Conservation (phyloP, 2,113 vertebrate genomes). For the Brienomyrus longianalis region DNA sequence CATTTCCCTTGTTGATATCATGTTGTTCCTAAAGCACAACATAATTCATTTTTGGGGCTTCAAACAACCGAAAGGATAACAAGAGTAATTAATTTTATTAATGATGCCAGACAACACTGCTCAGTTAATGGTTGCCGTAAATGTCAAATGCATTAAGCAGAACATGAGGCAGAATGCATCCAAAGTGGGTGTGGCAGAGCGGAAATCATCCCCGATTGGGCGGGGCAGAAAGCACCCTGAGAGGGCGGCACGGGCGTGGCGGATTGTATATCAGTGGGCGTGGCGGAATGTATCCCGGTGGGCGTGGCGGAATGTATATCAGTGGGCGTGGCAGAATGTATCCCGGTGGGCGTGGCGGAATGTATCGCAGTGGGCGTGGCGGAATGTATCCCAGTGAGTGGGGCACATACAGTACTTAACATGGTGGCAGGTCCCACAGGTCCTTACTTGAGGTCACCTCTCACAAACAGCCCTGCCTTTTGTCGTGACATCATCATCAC, state of each 20-base stretch:
- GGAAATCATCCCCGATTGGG: no score
- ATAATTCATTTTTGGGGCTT: not conserved
- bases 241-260: no score
- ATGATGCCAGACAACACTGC: not conserved
- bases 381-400: not conserved
- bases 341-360: not conserved
- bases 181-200: no score
- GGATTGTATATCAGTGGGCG: no score
- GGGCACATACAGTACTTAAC: not conserved
- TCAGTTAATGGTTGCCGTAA: not conserved
- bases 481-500: not conserved
- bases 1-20: not conserved
- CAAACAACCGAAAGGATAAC: not conserved
- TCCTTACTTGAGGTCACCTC: not conserved
- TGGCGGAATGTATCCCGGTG: not conserved
- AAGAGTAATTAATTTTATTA: slow-evolving; percentile 8
- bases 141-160: not conserved
- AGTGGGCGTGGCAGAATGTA: not conserved
- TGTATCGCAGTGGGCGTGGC: not conserved
- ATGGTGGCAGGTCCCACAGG: not conserved
- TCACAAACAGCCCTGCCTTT: not conserved
- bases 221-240: no score
- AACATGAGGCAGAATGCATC: not conserved
- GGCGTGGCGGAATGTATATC: no score
- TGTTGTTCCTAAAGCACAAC: not conserved